A percentile compares a stretch with the other conserved stretches of the same genome.
phyloP scores from a whole-genome alignment of 1,140 invertebrate genomes.

The Drosophila trapezifrons region DNA sequence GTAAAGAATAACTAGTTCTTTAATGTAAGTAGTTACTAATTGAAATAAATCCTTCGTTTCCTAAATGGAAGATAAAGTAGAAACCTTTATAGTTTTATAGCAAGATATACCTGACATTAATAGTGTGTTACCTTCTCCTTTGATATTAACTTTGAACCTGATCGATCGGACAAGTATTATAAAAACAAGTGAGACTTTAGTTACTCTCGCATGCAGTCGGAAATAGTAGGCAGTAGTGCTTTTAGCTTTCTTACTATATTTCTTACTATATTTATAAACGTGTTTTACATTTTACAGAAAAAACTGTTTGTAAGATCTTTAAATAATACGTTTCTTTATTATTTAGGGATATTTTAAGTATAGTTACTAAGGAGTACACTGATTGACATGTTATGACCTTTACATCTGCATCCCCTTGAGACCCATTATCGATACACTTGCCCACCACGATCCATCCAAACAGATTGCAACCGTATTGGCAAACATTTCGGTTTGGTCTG shows the following conservation, averaged over 20 bases:
- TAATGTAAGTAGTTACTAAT: background rate
- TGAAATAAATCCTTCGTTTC: too few relatives aligned
- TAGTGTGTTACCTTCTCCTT: background rate
- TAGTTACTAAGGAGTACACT: background rate
- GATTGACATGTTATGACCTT: background rate
- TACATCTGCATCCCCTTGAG: background rate
- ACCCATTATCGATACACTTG: constrained; percentile 21
- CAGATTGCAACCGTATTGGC: constrained; percentile 56
- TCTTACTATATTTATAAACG: too few relatives aligned
- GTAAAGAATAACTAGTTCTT: too few relatives aligned
- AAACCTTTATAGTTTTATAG: background rate
- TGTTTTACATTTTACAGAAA: too few relatives aligned
- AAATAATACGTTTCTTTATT: too few relatives aligned
- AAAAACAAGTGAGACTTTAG: too few relatives aligned
- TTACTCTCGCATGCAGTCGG: too few relatives aligned
- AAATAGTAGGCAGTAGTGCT: too few relatives aligned
- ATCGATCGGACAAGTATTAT: too few relatives aligned
- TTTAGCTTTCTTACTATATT: too few relatives aligned
- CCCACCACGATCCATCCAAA: constrained; percentile 39
- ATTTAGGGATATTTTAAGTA: too few relatives aligned
- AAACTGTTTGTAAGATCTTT: too few relatives aligned
- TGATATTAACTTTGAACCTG: background rate
- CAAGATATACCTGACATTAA: background rate
- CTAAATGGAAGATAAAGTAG: background rate
- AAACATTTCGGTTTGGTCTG: constrained; percentile 75